These are phyloP conservation scores for Limnephilus marmoratus DNA, from an alignment of 2,888 invertebrate genomes.

Conservation along the genomic window DNA sequence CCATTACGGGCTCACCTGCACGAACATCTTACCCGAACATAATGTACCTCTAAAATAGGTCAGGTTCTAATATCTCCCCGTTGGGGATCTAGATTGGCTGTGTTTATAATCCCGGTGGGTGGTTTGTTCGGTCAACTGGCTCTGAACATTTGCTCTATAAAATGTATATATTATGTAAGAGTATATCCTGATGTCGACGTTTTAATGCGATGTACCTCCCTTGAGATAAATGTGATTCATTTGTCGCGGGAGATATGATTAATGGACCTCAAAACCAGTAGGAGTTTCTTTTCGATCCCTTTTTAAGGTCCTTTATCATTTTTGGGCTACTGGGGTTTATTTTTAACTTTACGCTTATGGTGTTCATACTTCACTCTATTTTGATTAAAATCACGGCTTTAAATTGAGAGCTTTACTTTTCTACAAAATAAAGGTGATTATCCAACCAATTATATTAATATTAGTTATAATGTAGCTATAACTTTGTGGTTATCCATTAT, in stretches of 20 bases:
- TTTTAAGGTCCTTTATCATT: conserved; percentile 12
- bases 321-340: conserved; percentile 35
- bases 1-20: conserved; percentile 42
- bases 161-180: conserved; percentile 24
- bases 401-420: background rate
- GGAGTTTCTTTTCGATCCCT: background rate
- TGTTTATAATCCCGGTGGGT: background rate
- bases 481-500: no score
- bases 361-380: background rate
- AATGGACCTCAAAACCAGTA: conserved; percentile 58
- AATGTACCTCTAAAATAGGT: conserved; percentile 4
- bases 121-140: conserved; percentile 28
- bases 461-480: no score
- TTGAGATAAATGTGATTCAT: conserved; percentile 62
- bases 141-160: conserved; percentile 11
- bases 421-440: background rate
- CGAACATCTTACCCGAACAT: conserved; percentile 42
- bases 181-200: conserved; percentile 58
- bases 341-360: conserved; percentile 33
- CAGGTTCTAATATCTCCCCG: conserved; percentile 10
- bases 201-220: conserved; percentile 63
- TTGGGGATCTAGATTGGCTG: conserved; percentile 10
- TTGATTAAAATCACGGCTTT: background rate
- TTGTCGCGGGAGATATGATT: conserved; percentile 64
- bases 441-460: background rate